Conservation (phyloP, 1,140 invertebrate species). For the Bicyclus anynana region DNA sequence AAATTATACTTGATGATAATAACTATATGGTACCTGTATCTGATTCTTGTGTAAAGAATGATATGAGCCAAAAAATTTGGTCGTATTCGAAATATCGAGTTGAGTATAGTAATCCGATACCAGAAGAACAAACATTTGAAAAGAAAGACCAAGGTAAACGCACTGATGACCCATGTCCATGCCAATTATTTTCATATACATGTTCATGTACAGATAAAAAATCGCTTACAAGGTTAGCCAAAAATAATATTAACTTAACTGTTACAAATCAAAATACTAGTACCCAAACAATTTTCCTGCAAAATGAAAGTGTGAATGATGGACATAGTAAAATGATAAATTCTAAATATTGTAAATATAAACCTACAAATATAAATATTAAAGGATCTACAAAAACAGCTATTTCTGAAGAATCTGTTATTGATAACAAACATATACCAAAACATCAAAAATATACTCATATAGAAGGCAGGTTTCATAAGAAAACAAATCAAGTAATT, state of each 20-base stretch:
- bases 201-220: constrained; percentile 54
- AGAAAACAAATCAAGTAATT: constrained; percentile 36
- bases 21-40: constrained; percentile 17
- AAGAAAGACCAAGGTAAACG: constrained; percentile 43
- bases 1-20: constrained; percentile 37
- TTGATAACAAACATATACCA: constrained; percentile 19
- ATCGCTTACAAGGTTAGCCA: constrained; percentile 45
- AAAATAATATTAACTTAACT: constrained; percentile 41
- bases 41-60: constrained; percentile 11
- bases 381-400: constrained; percentile 18
- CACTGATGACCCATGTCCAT: constrained; percentile 52
- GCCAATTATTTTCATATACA: constrained; percentile 58
- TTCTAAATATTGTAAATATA: constrained; percentile 29
- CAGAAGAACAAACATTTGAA: constrained; percentile 39
- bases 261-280: constrained; percentile 44
- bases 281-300: constrained; percentile 27
- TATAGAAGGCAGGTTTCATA: constrained; percentile 28
- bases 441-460: constrained; percentile 9
- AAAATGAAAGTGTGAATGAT: constrained; percentile 15
- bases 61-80: constrained; percentile 50
- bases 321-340: constrained; percentile 24
- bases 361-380: constrained; percentile 30
- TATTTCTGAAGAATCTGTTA: constrained; percentile 16
- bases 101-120: constrained; percentile 41
- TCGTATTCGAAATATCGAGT: constrained; percentile 55